phyloP scores from a whole-genome alignment of 2,113 vertebrate genomes.

The Saimiri boliviensis region DNA sequence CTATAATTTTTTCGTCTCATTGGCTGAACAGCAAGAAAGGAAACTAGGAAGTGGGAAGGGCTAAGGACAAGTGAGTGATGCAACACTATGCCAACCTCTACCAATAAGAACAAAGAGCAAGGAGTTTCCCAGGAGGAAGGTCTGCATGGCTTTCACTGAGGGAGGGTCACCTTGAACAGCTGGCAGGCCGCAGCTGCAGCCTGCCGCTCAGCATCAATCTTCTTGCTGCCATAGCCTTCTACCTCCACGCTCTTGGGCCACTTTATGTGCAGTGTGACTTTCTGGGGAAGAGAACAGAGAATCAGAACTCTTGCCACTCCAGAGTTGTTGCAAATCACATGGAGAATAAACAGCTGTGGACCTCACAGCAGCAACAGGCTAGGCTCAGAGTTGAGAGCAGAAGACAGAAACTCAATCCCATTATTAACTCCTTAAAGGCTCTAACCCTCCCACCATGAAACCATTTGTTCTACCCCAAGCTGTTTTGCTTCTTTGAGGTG shows the following conservation, averaged over 20 bases:
- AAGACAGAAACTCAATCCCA: background rate
- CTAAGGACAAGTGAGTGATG: background rate
- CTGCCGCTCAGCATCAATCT: slow-evolving; percentile 91
- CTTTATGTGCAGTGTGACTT: slow-evolving; percentile 91
- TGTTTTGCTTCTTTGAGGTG: background rate
- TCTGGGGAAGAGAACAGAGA: slow-evolving; percentile 82
- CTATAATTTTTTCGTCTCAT: background rate
- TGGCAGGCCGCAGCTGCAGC: slow-evolving; percentile 95
- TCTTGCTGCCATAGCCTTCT: slow-evolving; percentile 92
- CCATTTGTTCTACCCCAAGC: background rate
- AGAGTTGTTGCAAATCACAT: background rate
- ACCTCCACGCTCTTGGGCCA: slow-evolving; percentile 94
- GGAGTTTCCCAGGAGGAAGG: background rate
- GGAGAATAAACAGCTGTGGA: background rate
- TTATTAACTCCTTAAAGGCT: background rate
- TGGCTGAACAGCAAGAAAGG: background rate
- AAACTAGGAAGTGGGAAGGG: background rate
- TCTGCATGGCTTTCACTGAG: fast-evolving
- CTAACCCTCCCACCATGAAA: background rate
- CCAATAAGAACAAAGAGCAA: background rate
- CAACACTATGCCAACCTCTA: background rate
- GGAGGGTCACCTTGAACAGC: slow-evolving; percentile 89
- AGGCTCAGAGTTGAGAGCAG: background rate
- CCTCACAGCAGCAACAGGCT: background rate
- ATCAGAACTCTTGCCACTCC: background rate